Conservation (phyloP, 2,113 vertebrate genomes). For the Chroicocephalus ridibundus region DNA sequence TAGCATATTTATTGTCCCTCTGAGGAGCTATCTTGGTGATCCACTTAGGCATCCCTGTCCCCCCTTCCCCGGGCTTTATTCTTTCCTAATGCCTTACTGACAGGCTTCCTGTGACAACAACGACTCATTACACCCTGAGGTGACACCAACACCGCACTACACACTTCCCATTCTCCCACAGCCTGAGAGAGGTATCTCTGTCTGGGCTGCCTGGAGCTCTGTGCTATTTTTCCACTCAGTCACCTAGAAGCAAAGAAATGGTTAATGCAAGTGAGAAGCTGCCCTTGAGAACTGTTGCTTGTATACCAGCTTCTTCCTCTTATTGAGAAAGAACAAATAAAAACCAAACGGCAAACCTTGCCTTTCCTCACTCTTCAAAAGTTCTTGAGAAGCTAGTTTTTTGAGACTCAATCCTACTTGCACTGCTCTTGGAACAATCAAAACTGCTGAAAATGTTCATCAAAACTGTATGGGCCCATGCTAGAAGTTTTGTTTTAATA, state of each 20-base stretch:
- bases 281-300: not conserved
- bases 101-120: not conserved
- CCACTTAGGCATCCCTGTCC: not conserved
- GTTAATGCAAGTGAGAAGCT: not conserved
- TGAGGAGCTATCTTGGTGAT: not conserved
- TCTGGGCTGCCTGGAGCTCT: not conserved
- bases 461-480: not conserved
- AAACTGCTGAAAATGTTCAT: not conserved
- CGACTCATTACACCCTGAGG: not conserved
- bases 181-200: not conserved
- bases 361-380: not conserved
- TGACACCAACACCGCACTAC: not conserved
- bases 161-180: not conserved
- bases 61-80: not conserved
- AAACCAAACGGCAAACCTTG: not conserved
- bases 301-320: not conserved
- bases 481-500: not conserved
- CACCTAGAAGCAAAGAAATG: not conserved
- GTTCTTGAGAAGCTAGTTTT: not conserved
- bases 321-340: not conserved
- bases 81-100: not conserved
- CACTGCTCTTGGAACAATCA: not conserved
- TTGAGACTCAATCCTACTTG: not conserved
- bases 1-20: not conserved
- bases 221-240: not conserved